Evolutionary conservation across 2,113 vertebrate genomes (phyloP), one percentile per base, ranked within the genome.

Genomic region (Calidris pugnax): DNA sequence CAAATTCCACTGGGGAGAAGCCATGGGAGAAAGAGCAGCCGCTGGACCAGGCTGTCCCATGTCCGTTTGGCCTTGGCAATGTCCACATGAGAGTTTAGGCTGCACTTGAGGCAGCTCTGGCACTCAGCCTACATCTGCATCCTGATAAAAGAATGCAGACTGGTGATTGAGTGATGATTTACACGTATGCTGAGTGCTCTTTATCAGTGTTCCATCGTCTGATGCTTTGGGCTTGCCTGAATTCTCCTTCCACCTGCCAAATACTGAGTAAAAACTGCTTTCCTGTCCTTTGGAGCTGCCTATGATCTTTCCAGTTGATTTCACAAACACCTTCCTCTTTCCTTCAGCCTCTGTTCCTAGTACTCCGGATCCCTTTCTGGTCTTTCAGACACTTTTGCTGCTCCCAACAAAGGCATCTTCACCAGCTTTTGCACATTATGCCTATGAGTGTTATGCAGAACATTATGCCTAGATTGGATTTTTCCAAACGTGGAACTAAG

Each of bases 161-260:
- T 6, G 21, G 0, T 13, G 35, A 2, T 18, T 39, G 33, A 27
- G 16, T 22, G 51, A 4, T 22, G 64, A 0, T 8, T 43, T 12
- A 6, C 24, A 0, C 7, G 32, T 22, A 6, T 33, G 35, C 85
- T 30, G 10, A 18, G n/a, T 17, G 48, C 43, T 75, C 50, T 24
- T 2, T 4, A 7, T 27, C 32, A 12, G 0, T 8, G 11, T 50
- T 84, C 43, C 63, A 4, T 3, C 13, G 16, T 7, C 33, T 0
- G 1, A 19, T 37, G 76, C 50, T 53, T 37, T 45, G 30, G 13
- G 17, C 7, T 63, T 64, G 41, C 26, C 12, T 59, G 19, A 67
- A 48, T 33, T 16, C 2, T 14, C 20, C 12, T 19, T 19, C 32
- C 12, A 13, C 20, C 32, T 12, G 7, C 20, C 12, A 5, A 47